Conservation (phyloP, 2,888 invertebrate species). For the Encarsia formosa region DNA sequence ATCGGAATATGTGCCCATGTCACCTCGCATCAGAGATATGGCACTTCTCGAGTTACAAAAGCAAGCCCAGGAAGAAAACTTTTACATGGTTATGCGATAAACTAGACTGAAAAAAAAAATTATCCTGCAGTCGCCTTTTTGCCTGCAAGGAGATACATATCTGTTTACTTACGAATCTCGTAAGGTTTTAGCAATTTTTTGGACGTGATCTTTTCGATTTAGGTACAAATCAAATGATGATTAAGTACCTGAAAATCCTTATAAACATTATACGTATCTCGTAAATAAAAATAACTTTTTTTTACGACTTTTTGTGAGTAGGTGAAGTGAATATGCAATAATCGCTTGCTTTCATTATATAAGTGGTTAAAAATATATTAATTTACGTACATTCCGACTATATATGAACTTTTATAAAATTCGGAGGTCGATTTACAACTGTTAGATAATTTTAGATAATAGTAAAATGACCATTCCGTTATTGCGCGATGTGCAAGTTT, state of each 20-base stretch:
- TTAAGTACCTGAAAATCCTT: too few species aligned
- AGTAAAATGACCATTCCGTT: conserved; percentile 3
- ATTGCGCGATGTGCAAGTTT: not conserved
- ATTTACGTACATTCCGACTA: conserved; percentile 8
- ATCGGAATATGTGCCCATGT: conserved; percentile 47
- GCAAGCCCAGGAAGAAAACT: conserved; percentile 36
- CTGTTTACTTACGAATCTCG: too few species aligned
- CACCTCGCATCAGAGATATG: conserved; percentile 42
- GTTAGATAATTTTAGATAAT: conserved; percentile 9
- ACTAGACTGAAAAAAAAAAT: not conserved
- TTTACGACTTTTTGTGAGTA: too few species aligned
- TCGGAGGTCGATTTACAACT: not conserved
- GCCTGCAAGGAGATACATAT: too few species aligned
- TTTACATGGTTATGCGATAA: conserved; percentile 47
- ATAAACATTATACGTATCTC: too few species aligned
- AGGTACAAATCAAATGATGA: too few species aligned
- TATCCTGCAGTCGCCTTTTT: too few species aligned
- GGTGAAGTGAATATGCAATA: conserved; percentile 4
- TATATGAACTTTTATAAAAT: not conserved
- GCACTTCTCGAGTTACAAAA: conserved; percentile 33
- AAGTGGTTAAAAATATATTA: not conserved
- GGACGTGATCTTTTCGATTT: too few species aligned
- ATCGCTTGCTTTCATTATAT: conserved; percentile 17
- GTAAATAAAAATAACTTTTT: too few species aligned
- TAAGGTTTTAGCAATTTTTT: too few species aligned